Evolutionary conservation across 2,113 vertebrate species (phyloP).

Genomic region (Aspidoscelis tigris): DNA sequence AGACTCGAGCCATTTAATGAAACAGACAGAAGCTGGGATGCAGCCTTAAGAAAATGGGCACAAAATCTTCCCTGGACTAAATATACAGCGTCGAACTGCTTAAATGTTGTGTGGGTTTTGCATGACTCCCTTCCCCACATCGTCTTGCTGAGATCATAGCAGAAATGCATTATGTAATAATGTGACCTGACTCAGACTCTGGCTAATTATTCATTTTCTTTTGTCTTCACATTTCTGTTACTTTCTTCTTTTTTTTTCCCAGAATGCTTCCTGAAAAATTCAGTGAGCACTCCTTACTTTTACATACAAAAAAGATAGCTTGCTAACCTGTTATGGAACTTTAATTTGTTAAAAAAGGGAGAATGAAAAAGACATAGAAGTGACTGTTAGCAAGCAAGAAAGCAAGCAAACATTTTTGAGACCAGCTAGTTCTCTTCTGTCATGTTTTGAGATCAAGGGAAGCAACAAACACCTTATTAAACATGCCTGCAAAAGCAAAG

Average conservation of each 20-base stretch:
- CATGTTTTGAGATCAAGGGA: conserved; percentile 60
- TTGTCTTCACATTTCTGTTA: neutral
- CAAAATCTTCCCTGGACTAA: too few species aligned
- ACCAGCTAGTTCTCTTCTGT: conserved; percentile 37
- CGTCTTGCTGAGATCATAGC: too few species aligned
- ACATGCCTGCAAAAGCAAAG: conserved; percentile 68
- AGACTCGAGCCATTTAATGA: too few species aligned
- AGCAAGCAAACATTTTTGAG: conserved; percentile 36
- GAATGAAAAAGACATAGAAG: conserved; percentile 10
- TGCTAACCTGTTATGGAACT: conserved; percentile 54
- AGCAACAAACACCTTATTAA: conserved; percentile 78
- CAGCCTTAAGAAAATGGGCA: too few species aligned
- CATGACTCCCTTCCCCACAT: too few species aligned
- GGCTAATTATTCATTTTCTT: too few species aligned
- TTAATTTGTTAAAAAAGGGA: conserved; percentile 54
- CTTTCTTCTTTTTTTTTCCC: neutral
- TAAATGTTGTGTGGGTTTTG: too few species aligned
- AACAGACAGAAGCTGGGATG: too few species aligned
- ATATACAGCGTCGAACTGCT: too few species aligned
- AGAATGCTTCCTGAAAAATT: neutral
- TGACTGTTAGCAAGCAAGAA: conserved; percentile 21
- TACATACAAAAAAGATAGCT: conserved; percentile 16
- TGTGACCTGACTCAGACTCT: too few species aligned
- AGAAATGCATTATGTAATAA: too few species aligned
- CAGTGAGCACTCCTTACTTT: conserved; percentile 1